Percentiles rank a stretch among this genome's conserved stretches.
Conservation (phyloP, 2,113 vertebrate species). For the Agapornis roseicollis region DNA sequence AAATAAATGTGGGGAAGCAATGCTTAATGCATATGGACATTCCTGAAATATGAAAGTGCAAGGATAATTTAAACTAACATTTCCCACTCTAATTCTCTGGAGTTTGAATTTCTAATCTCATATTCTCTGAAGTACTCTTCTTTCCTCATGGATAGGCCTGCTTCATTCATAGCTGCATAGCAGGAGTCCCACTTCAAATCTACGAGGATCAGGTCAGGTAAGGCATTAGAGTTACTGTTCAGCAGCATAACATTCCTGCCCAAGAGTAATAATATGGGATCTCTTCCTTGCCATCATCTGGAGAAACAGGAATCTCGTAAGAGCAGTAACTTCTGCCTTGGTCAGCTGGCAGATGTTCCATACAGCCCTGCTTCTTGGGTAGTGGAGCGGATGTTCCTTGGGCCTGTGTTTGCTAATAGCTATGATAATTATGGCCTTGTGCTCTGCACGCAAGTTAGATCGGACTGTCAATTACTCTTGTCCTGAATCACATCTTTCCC, state of each 20-base stretch:
- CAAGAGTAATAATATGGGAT: accelerated
- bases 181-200: neutral
- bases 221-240: neutral
- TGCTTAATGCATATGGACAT: neutral
- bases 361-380: accelerated
- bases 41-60: neutral
- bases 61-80: neutral
- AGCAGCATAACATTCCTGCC: neutral
- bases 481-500: neutral
- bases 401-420: neutral
- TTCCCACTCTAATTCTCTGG: neutral
- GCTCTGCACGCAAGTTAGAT: neutral
- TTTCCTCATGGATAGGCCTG: neutral
- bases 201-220: neutral
- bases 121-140: neutral
- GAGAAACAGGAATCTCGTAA: neutral
- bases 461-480: neutral
- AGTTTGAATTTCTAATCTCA: neutral
- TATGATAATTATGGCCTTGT: neutral
- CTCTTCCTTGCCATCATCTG: neutral
- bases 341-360: neutral
- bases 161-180: neutral
- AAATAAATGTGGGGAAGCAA: neutral
- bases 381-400: neutral
- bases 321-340: neutral